Conservation (phyloP, 1,140 invertebrate genomes). For the Diachasma alloeum region DNA sequence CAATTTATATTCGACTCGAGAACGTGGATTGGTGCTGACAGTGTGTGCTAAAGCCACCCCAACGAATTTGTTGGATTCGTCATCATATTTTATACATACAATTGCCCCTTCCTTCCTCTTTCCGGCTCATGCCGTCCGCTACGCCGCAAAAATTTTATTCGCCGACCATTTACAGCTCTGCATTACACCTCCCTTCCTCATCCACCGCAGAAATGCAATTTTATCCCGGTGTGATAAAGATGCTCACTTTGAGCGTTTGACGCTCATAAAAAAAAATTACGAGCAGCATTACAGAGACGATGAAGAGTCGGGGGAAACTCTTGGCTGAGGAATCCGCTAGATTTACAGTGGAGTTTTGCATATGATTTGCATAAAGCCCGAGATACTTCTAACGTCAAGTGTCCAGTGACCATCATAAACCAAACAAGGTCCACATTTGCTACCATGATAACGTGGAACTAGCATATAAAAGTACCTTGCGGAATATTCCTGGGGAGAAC, state of each 20-base stretch:
- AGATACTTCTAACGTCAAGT: not conserved
- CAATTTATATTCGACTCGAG: not conserved
- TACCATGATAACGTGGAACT: not conserved
- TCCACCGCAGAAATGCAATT: not conserved
- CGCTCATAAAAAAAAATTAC: not conserved
- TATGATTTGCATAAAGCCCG: not conserved
- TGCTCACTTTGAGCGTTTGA: not conserved
- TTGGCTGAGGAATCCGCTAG: not conserved
- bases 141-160: too few species aligned
- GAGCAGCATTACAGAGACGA: not conserved
- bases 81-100: not conserved
- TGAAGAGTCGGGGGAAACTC: not conserved
- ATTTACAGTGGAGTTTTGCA: not conserved
- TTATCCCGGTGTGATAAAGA: not conserved
- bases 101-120: not conserved
- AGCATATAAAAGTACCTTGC: not conserved
- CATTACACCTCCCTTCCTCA: too few species aligned
- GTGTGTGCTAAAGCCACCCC: not conserved
- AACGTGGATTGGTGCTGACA: not conserved
- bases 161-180: too few species aligned
- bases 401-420: not conserved
- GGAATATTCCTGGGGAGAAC: not conserved
- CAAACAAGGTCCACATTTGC: not conserved
- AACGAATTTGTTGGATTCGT: not conserved
- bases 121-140: too few species aligned